These are phyloP conservation scores for Acanthaster planci DNA, from an alignment of 35 echinoderm and acorn worm species.

Conservation along the genomic window DNA sequence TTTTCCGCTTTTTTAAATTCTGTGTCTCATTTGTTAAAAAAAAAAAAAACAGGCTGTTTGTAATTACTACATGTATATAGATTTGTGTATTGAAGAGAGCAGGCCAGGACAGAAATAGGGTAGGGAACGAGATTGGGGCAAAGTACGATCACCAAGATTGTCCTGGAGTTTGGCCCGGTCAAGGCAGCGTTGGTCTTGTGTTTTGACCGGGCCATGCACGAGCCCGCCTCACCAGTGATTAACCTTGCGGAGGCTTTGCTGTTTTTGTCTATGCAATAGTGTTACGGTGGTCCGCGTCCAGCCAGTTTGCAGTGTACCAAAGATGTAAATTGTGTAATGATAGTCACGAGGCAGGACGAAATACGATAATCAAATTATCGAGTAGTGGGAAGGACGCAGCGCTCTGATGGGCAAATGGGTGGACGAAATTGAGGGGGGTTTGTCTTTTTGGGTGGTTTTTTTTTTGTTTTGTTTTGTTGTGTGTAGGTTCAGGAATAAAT, in stretches of 20 bases:
- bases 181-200: too few relatives aligned
- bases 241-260: constrained; percentile 7
- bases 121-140: too few relatives aligned
- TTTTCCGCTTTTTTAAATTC: too few relatives aligned
- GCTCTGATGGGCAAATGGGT: neutral
- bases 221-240: too few relatives aligned
- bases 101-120: too few relatives aligned
- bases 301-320: neutral
- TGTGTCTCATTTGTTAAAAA: too few relatives aligned
- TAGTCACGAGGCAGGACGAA: neutral
- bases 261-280: constrained; percentile 25
- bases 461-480: too few relatives aligned
- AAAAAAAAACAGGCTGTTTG: neutral
- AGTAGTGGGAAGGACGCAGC: neutral
- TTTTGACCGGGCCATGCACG: too few relatives aligned
- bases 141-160: neutral
- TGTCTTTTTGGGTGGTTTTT: neutral
- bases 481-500: constrained; percentile 5
- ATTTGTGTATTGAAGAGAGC: too few relatives aligned
- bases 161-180: neutral
- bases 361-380: neutral
- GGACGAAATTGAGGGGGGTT: neutral
- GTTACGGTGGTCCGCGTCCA: neutral
- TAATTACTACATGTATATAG: too few relatives aligned
- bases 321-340: constrained; percentile 23